Evolutionary conservation across 2,113 vertebrate genomes (phyloP).

Genomic region (Fregata magnificens): DNA sequence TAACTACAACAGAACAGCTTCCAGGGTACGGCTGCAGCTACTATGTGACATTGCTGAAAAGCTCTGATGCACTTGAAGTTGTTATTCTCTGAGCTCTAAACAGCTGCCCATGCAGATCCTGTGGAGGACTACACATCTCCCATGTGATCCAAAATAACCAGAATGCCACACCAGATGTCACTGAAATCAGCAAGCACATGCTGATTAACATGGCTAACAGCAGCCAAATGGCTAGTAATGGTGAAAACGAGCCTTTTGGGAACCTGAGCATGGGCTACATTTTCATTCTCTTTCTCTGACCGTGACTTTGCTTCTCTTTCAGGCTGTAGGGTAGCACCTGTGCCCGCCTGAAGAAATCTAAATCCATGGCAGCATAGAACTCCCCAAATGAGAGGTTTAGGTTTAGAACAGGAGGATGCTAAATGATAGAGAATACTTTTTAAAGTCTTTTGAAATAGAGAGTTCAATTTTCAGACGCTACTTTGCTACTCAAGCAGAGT

Average conservation of each 20-base stretch:
- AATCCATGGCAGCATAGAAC: not conserved
- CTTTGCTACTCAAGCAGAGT: not conserved
- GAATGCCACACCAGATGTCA: not conserved
- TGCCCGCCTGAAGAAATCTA: not conserved
- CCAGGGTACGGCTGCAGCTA: rapidly evolving
- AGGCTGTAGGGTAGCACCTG: not conserved
- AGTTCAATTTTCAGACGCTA: not conserved
- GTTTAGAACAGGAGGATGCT: not conserved
- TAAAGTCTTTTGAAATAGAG: not conserved
- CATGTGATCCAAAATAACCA: not conserved
- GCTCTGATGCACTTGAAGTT: not conserved
- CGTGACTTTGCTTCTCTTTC: not conserved
- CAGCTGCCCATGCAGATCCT: not conserved
- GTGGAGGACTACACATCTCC: not conserved
- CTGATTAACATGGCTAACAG: not conserved
- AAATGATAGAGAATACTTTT: not conserved
- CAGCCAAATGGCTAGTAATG: not conserved
- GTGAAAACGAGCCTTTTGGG: not conserved
- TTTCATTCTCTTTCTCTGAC: not conserved
- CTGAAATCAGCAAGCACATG: not conserved
- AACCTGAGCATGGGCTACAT: not conserved
- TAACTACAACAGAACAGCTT: not conserved
- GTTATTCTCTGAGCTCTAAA: not conserved
- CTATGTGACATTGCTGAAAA: not conserved
- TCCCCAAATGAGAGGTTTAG: not conserved